Evolutionary conservation across 2,888 invertebrate genomes (phyloP).

Genomic region (Pseudoips prasinana): DNA sequence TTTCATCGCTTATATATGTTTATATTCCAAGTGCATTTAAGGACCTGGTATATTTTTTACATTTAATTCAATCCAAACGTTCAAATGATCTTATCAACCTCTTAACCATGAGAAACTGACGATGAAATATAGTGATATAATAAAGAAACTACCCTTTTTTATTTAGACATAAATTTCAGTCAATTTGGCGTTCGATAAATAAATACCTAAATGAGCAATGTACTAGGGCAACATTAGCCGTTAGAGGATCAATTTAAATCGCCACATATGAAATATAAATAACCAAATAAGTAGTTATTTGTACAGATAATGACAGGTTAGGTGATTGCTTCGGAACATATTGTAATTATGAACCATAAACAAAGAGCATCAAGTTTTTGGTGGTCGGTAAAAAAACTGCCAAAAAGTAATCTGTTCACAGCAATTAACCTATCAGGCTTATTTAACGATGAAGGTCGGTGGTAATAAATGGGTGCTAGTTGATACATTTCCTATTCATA

Average conservation of each 20-base stretch:
- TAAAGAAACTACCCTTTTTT: constrained; percentile 49
- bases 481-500: constrained; percentile 46
- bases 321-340: constrained; percentile 68
- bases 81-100: too few species aligned
- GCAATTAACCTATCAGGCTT: constrained; percentile 78
- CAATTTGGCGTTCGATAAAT: constrained; percentile 64
- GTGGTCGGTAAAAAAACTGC: constrained; percentile 64
- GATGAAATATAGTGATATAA: constrained; percentile 55
- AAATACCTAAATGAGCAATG: constrained; percentile 48
- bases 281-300: constrained; percentile 76
- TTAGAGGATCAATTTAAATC: constrained; percentile 56
- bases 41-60: too few species aligned
- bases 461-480: constrained; percentile 54
- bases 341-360: constrained; percentile 79
- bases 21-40: too few species aligned
- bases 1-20: too few species aligned
- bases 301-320: constrained; percentile 75
- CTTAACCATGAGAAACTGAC: constrained; percentile 51
- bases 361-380: constrained; percentile 60
- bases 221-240: constrained; percentile 43
- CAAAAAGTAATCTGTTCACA: constrained; percentile 72
- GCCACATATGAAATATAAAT: constrained; percentile 61
- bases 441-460: constrained; percentile 71
- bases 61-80: too few species aligned
- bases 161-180: constrained; percentile 45